Conservation (phyloP, 2,797 vertebrate species). For the Brachymystax lenok region DNA sequence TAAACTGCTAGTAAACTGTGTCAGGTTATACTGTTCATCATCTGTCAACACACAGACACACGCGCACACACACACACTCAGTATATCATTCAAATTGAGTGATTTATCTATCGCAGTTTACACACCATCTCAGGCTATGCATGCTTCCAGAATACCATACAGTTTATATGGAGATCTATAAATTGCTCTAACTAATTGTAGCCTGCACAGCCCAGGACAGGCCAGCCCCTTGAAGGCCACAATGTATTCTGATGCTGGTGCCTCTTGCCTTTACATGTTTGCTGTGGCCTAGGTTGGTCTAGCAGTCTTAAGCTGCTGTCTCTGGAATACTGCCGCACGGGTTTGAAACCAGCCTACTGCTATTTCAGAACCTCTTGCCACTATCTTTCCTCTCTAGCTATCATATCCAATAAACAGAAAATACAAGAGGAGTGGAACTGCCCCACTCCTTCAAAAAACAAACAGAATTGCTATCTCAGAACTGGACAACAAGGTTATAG, state of each 20-base stretch:
- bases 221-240: not conserved
- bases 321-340: not conserved
- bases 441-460: not conserved
- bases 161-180: constrained; percentile 24
- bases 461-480: not conserved
- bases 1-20: constrained; percentile 50
- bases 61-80: not conserved
- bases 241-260: not conserved
- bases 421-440: not conserved
- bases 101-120: constrained; percentile 40
- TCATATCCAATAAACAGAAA: no score
- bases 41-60: not conserved
- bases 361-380: not conserved
- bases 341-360: not conserved
- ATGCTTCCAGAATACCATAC: constrained; percentile 33
- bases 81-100: not conserved
- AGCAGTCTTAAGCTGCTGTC: no score
- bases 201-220: constrained; percentile 15
- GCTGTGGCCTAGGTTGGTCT: no score
- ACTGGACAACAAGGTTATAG: not conserved
- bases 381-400: no score
- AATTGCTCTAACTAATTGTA: not conserved
- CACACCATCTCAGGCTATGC: constrained; percentile 6
- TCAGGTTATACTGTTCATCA: constrained; percentile 47
- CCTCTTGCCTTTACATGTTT: no score